Evolutionary conservation across 2,888 invertebrate species (phyloP), one percentile per base, ranked within the genome.

Genomic region (Caenorhabditis afra): DNA sequence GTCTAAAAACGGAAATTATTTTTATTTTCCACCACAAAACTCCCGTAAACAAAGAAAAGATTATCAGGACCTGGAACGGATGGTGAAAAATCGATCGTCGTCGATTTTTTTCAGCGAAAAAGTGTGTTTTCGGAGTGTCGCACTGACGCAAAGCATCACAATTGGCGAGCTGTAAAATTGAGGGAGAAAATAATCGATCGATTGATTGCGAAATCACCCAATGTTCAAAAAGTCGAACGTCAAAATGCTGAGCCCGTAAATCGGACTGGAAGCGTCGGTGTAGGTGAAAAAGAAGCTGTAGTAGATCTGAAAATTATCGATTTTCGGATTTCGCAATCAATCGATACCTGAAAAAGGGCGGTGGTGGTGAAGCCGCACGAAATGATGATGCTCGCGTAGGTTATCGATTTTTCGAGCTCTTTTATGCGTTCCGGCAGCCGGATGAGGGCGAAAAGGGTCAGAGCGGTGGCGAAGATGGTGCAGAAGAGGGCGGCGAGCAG

Each of bases 371-470:
- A 67, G 1, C 41, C 58, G 14, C 20, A 49, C 0, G 67, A 67
- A 29, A 41, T 58, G 18, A 67, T 49, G 3, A 58, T 14, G 7
- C 39, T 67, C 11, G 58, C 67, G 41, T 58, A 39, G n/a, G 67
- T 58, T 1, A 67, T 67, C 16, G 67, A 58, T 29, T 41, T 67
- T 23, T 67, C 67, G 12, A 67, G 11, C 16, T 58, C 67, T 58
- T 67, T 67, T 11, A 37, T 41, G 14, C 41, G 1, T 29, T 58
- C 37, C 0, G 67, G 67, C 12, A 67, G 44, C 10, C 23, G 57
- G 1, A 62, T 47, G 39, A 61, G 41, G 0, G 70, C 45, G 11
- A 61, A 29, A 1, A 61, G 18, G 0, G 70, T 61, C n/a, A 61
- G 37, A 4, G 18, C 3, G 14, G 70, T 61, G 45, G 52, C 45